Evolutionary conservation across 2,888 invertebrate genomes (phyloP).

Genomic region (Hyles lineata): DNA sequence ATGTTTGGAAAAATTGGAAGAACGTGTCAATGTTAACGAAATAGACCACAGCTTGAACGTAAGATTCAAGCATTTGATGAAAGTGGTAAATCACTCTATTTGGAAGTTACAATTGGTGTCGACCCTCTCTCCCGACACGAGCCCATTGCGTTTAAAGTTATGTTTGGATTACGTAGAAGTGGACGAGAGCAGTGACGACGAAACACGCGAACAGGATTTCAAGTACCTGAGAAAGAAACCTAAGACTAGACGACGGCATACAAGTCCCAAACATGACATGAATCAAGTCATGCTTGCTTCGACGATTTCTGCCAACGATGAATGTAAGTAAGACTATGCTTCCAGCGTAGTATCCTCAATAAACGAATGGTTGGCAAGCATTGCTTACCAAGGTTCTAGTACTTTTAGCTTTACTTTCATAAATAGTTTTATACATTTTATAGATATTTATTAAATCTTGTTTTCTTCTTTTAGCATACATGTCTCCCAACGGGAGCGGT

Average conservation of each 20-base stretch:
- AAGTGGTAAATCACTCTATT: conserved; percentile 86
- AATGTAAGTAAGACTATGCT: conserved; percentile 55
- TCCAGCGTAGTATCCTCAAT: neutral
- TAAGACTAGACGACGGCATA: conserved; percentile 66
- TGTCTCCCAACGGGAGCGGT: conserved; percentile 59
- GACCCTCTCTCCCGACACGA: conserved; percentile 78
- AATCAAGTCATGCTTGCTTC: conserved; percentile 72
- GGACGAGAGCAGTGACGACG: conserved; percentile 78
- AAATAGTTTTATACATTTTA: no score
- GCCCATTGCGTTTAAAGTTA: conserved; percentile 70
- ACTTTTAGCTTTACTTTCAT: neutral
- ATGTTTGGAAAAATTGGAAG: conserved; percentile 79
- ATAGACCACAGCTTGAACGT: conserved; percentile 53
- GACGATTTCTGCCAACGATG: conserved; percentile 69
- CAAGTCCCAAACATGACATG: conserved; percentile 68
- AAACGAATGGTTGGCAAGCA: no score
- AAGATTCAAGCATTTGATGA: conserved; percentile 70
- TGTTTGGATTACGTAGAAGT: conserved; percentile 79
- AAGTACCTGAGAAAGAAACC: conserved; percentile 70
- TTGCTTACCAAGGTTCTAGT: neutral
- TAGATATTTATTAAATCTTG: neutral
- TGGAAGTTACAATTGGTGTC: conserved; percentile 90
- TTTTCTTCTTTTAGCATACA: conserved; percentile 58
- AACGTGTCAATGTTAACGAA: conserved; percentile 58
- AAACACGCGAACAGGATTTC: conserved; percentile 67